Base-by-base conservation (phyloP, 2,888 invertebrate genomes). In the Minunthozetes semirufus region DNA sequence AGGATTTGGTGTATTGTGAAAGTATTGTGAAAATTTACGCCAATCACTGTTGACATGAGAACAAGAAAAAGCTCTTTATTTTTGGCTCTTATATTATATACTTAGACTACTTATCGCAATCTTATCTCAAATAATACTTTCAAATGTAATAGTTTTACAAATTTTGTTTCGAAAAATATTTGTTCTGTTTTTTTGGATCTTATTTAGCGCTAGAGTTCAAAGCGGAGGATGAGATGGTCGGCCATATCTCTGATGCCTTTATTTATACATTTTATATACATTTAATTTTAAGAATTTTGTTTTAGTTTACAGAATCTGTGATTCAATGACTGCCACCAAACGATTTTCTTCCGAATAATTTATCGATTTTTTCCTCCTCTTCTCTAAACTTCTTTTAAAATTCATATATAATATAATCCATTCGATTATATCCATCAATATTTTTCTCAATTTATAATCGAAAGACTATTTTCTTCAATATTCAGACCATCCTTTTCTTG, bases 51-150 rank as follows among this genome's bases (percentile, higher is more conserved):
- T 68, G 68, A 68, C 68, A 68, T 42, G 42, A 13, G 6, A 19
- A 68, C 68, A 68, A 68, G 68, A 68, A 68, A 68, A 68, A 68
- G 68, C 68, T 68, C 68, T 68, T 68, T 68, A 68, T 68, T 68
- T 68, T 59, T 59, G 3, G 25, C 25, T 56, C 56, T 15, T 68
- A 19, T 42, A 42, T 68, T 68, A 68, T 68, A 68, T 42, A 4
- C 42, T 68, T 68, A 68, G 11, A 68, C 42, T 68, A 68, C 38
- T 68, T 68, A 68, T 68, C 42, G 17, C 68, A 25, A 68, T 68
- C 68, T 68, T 46, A 68, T 68, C 68, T 68, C 38, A 13, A 68
- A 68, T 68, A 68, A 68, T 68, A 68, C 68, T 68, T 68, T 68
- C 68, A 68, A 68, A 68, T 68, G 38, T 68, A 68, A 68, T 68